Conservation (phyloP, 2,888 invertebrate genomes). For the Diloba caeruleocephala region DNA sequence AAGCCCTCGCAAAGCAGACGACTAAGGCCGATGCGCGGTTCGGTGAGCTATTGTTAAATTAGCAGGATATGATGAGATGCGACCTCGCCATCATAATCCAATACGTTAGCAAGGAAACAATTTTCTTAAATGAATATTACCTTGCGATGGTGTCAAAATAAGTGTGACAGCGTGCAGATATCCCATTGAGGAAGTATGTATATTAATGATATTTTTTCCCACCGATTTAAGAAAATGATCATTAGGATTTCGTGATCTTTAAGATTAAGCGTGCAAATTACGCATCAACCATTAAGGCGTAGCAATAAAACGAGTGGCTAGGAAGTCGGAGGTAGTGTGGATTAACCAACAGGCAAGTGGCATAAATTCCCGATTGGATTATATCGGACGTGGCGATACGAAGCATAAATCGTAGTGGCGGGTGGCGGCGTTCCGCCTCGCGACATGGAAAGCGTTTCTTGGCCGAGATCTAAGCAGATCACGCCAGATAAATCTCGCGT, state of each 20-base stretch:
- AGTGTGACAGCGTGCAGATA: conserved; percentile 56
- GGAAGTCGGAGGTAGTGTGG: conserved; percentile 39
- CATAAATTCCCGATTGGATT: conserved; percentile 68
- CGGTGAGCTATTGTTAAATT: conserved; percentile 71
- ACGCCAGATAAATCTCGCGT: conserved; percentile 71
- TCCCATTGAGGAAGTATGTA: conserved; percentile 57
- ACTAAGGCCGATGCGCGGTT: conserved; percentile 54
- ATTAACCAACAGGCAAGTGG: conserved; percentile 53
- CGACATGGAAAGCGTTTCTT: conserved; percentile 81
- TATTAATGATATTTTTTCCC: conserved; percentile 40
- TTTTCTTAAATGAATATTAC: conserved; percentile 71
- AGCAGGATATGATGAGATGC: conserved; percentile 76
- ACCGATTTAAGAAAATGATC: conserved; percentile 41
- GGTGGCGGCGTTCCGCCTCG: conserved; percentile 72
- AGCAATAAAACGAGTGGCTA: conserved; percentile 19
- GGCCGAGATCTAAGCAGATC: conserved; percentile 72
- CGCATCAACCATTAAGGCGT: conserved; percentile 20
- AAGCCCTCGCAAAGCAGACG: conserved; percentile 67
- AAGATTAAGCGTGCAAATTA: conserved; percentile 42
- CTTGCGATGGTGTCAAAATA: conserved; percentile 64
- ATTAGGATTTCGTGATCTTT: conserved; percentile 60
- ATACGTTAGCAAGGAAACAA: conserved; percentile 75
- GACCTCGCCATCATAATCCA: conserved; percentile 73
- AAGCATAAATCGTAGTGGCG: conserved; percentile 71
- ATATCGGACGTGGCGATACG: conserved; percentile 64